These are phyloP conservation scores for Gortyna flavago DNA, from an alignment of 2,888 invertebrate species.

Conservation along the genomic window DNA sequence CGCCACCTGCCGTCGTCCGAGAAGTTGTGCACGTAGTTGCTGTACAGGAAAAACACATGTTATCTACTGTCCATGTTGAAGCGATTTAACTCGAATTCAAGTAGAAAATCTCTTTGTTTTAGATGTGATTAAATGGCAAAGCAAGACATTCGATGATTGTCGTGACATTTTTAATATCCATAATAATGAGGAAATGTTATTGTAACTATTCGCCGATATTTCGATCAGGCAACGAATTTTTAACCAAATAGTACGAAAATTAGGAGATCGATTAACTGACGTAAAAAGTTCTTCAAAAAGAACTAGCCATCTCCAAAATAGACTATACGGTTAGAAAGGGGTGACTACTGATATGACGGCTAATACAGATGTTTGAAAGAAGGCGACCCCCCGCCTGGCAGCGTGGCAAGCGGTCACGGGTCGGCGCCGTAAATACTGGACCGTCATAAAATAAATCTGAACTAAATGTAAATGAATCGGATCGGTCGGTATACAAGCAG, in stretches of 20 bases:
- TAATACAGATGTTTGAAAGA: background rate
- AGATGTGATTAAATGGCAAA: background rate
- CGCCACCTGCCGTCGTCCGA: constrained; percentile 85
- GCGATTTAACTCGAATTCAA: background rate
- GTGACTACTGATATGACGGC: background rate
- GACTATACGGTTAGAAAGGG: background rate
- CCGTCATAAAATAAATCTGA: too few species aligned
- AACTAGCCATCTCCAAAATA: background rate
- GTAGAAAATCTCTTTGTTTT: background rate
- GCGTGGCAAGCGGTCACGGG: background rate
- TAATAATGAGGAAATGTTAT: background rate
- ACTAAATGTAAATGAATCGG: background rate
- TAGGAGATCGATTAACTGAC: background rate
- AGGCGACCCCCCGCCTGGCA: background rate
- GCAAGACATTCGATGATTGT: background rate
- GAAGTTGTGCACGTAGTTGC: constrained; percentile 72
- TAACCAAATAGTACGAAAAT: background rate
- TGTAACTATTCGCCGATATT: background rate
- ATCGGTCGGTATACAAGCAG: background rate
- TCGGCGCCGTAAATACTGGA: too few species aligned
- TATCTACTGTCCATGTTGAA: background rate
- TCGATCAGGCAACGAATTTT: background rate
- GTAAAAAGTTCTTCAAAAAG: background rate
- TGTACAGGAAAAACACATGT: constrained; percentile 17
- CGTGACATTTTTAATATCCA: background rate